phyloP scores from a whole-genome alignment of 2,113 vertebrate genomes.

The Onychostruthus taczanowskii region DNA sequence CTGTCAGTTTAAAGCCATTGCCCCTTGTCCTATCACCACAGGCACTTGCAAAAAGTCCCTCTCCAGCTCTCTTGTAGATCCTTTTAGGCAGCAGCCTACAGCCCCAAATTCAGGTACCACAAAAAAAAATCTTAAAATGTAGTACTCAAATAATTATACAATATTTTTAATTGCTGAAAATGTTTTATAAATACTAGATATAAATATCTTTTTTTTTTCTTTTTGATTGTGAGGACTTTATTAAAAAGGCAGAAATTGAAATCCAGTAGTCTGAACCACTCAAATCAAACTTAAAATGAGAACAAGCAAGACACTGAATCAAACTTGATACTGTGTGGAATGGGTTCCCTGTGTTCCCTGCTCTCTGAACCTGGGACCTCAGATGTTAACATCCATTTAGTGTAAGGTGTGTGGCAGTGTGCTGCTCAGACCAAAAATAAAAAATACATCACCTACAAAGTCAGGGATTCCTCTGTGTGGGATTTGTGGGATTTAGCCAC shows the following conservation, averaged over 20 bases:
- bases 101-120: neutral
- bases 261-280: neutral
- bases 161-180: neutral
- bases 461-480: neutral
- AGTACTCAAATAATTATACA: neutral
- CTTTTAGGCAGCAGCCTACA: neutral
- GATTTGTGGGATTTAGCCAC: neutral
- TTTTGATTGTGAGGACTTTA: neutral
- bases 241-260: neutral
- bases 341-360: neutral
- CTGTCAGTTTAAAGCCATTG: neutral
- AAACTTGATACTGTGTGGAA: rapidly evolving
- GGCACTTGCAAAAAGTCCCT: neutral
- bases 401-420: neutral
- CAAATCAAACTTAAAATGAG: neutral
- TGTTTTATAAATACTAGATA: neutral
- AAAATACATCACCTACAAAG: neutral
- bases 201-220: neutral
- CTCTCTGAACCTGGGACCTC: neutral
- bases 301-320: neutral
- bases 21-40: neutral
- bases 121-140: neutral
- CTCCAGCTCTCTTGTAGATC: neutral
- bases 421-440: neutral
- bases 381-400: neutral